Conservation (phyloP, 2,113 vertebrate genomes). For the Sterna hirundo region DNA sequence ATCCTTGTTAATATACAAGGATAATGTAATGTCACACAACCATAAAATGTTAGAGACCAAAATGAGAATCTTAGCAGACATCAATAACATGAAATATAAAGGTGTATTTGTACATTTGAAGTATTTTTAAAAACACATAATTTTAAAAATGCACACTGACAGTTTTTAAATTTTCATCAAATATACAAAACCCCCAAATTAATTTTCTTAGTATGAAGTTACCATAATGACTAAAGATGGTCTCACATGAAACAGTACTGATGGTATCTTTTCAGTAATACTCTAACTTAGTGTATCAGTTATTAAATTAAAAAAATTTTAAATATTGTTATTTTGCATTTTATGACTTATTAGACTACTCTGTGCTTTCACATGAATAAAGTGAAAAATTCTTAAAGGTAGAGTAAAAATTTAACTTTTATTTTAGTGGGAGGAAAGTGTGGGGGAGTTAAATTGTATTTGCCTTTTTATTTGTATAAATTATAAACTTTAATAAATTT, state of each 20-base stretch:
- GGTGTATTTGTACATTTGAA: neutral
- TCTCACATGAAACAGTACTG: slow-evolving; percentile 7
- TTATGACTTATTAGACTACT: neutral
- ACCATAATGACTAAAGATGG: slow-evolving; percentile 36
- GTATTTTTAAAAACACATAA: neutral
- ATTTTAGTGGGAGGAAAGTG: neutral
- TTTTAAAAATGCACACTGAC: slow-evolving; percentile 13
- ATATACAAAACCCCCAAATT: neutral
- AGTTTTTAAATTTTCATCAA: slow-evolving; percentile 45
- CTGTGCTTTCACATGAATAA: neutral
- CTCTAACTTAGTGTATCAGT: slow-evolving; percentile 38
- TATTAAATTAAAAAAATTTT: slow-evolving; percentile 35
- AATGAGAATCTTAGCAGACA: slow-evolving; percentile 10
- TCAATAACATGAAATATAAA: slow-evolving; percentile 12
- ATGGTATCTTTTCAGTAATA: slow-evolving; percentile 53
- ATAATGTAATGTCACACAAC: neutral
- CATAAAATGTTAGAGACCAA: neutral
- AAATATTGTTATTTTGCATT: slow-evolving; percentile 1
- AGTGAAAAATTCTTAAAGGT: slow-evolving; percentile 1
- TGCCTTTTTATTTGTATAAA: neutral
- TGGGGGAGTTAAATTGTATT: neutral
- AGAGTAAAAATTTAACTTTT: slow-evolving; percentile 6
- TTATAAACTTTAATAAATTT: neutral
- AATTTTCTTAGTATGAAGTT: slow-evolving; percentile 57
- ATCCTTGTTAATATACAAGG: slow-evolving; percentile 7